Evolutionary conservation across 2,797 vertebrate genomes (phyloP).

Genomic region (Anniella stebbinsi): DNA sequence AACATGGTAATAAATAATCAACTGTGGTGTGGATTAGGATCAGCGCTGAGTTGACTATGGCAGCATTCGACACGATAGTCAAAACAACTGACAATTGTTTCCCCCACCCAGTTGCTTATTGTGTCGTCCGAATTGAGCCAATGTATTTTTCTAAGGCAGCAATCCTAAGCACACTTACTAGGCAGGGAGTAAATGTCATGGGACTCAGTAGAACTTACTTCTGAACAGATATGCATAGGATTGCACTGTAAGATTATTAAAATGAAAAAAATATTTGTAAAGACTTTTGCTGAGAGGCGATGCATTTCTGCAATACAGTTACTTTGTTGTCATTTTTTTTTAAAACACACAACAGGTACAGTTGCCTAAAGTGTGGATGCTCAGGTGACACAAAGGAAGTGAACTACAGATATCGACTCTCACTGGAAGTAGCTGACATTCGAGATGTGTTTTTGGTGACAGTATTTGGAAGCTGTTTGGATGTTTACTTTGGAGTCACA

Average conservation of each 20-base stretch:
- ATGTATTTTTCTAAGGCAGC: background rate
- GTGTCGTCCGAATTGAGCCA: too few relatives aligned
- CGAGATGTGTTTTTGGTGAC: constrained; percentile 85
- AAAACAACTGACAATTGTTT: too few relatives aligned
- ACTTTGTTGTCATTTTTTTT: constrained; percentile 29
- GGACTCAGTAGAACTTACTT: background rate
- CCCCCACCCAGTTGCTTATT: too few relatives aligned
- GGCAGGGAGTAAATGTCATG: background rate
- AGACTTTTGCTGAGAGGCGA: background rate
- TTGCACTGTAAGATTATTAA: background rate
- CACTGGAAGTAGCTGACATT: constrained; percentile 83
- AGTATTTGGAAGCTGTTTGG: constrained; percentile 91
- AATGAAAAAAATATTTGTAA: background rate
- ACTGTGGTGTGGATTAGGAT: too few relatives aligned
- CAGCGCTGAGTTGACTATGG: too few relatives aligned
- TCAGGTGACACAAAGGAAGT: constrained; percentile 78
- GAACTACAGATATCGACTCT: constrained; percentile 89
- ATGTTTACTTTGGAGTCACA: constrained; percentile 89
- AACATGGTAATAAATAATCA: too few relatives aligned
- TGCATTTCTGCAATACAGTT: background rate
- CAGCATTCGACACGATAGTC: too few relatives aligned
- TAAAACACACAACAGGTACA: constrained; percentile 76
- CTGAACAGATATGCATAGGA: background rate
- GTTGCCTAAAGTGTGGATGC: constrained; percentile 86
- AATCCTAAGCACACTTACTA: background rate